These are phyloP conservation scores for Zaprionus gabonicus DNA, from an alignment of 1,140 invertebrate species.

Conservation along the genomic window DNA sequence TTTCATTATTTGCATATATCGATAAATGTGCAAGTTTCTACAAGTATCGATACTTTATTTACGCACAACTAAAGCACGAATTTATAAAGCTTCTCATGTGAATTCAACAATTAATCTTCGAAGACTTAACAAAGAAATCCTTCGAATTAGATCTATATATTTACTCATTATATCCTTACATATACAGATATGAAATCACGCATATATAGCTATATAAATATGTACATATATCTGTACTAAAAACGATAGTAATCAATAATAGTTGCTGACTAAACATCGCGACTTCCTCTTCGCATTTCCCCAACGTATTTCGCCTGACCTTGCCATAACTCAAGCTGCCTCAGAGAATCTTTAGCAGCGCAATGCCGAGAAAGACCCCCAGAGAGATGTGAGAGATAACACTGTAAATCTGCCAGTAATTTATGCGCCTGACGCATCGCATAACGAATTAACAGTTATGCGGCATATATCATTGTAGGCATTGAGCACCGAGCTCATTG, in stretches of 20 bases:
- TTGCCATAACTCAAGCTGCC: not conserved
- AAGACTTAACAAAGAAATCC: not conserved
- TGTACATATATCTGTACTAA: not conserved
- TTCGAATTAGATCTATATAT: too few species aligned
- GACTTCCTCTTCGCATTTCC: not conserved
- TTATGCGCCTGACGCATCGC: constrained; percentile 54
- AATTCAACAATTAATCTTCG: too few species aligned
- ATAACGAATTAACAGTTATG: constrained; percentile 46
- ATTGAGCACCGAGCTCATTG: constrained; percentile 10
- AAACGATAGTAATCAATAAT: not conserved
- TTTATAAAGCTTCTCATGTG: too few species aligned
- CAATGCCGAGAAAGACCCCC: not conserved
- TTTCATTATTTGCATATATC: not conserved
- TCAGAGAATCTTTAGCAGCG: not conserved
- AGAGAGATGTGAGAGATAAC: constrained; percentile 20
- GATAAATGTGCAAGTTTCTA: not conserved
- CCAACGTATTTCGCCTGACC: not conserved
- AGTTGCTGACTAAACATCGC: not conserved
- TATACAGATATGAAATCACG: not conserved
- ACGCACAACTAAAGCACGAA: not conserved
- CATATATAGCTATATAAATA: not conserved
- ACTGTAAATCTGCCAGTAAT: constrained; percentile 64
- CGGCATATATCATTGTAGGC: constrained; percentile 3
- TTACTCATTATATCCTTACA: not conserved
- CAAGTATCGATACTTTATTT: not conserved